Evolutionary conservation across 2,113 vertebrate species (phyloP).

Genomic region (Otus sunia): DNA sequence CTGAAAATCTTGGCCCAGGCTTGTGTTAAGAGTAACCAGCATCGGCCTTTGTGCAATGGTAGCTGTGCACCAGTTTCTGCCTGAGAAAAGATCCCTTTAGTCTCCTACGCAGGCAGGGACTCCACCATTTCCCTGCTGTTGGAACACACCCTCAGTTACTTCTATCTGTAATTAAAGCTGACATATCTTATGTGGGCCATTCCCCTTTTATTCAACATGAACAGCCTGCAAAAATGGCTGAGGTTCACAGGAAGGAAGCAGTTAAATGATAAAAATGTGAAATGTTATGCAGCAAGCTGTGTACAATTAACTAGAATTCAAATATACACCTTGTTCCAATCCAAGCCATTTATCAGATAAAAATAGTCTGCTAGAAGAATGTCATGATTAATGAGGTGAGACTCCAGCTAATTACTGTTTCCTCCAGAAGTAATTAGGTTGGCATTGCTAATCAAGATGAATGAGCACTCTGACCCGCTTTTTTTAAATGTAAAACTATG

Average conservation of each 20-base stretch:
- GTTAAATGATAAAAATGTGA: slow-evolving; percentile 81
- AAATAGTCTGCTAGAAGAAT: slow-evolving; percentile 95
- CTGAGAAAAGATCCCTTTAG: neutral
- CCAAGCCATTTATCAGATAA: slow-evolving; percentile 97
- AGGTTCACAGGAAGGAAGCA: slow-evolving; percentile 74
- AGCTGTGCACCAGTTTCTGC: neutral
- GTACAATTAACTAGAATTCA: slow-evolving; percentile 95
- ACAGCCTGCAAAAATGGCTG: slow-evolving; percentile 1
- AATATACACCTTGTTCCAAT: slow-evolving; percentile 90
- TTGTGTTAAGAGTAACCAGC: neutral
- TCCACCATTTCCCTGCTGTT: neutral
- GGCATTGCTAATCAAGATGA: slow-evolving; percentile 93
- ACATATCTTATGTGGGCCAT: slow-evolving; percentile 5
- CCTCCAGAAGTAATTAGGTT: slow-evolving; percentile 98
- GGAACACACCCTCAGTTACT: neutral
- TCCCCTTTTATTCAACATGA: slow-evolving; percentile 30
- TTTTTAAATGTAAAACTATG: slow-evolving; percentile 82
- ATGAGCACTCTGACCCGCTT: slow-evolving; percentile 85
- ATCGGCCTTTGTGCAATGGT: neutral
- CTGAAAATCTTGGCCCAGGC: neutral
- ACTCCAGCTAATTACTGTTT: slow-evolving; percentile 99
- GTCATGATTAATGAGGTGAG: slow-evolving; percentile 99
- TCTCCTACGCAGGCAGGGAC: neutral
- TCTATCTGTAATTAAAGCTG: slow-evolving; percentile 29
- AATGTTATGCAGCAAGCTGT: slow-evolving; percentile 83